A percentile compares a stretch with the other conserved stretches of the same genome.
These are phyloP conservation scores for Potorous gilbertii DNA, from an alignment of 2,797 vertebrate genomes.

Conservation along the genomic window DNA sequence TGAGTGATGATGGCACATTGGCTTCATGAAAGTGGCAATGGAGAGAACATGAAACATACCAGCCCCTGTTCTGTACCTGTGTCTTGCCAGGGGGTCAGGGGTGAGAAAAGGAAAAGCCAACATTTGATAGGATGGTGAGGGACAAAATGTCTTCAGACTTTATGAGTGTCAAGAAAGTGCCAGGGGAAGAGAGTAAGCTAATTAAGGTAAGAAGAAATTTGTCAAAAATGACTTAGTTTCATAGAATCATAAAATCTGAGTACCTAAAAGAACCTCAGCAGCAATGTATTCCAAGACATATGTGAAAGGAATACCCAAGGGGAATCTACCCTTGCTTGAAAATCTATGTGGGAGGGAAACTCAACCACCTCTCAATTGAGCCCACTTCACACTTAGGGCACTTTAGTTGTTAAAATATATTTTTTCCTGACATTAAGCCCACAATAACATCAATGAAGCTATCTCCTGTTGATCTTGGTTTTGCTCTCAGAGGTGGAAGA, in stretches of 20 bases:
- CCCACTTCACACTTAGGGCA: neutral
- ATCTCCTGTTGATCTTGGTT: neutral
- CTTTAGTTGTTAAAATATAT: neutral
- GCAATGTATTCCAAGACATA: neutral
- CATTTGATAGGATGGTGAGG: neutral
- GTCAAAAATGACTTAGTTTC: neutral
- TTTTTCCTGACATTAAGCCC: neutral
- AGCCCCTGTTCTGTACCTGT: neutral
- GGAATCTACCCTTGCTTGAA: neutral
- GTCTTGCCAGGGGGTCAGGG: neutral
- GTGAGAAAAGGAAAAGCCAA: neutral
- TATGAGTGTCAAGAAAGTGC: neutral
- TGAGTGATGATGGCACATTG: neutral
- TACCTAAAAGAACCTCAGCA: neutral
- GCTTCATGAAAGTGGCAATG: neutral
- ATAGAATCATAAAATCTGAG: neutral
- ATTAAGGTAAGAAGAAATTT: neutral
- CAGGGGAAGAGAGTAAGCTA: neutral
- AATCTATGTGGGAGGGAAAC: neutral
- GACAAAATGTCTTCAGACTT: neutral
- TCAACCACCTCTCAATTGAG: neutral
- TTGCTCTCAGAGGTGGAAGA: neutral
- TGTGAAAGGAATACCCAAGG: neutral
- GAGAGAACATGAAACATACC: neutral
- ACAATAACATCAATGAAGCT: neutral